These are phyloP conservation scores for Solenodon paradoxus DNA, from an alignment of 2,113 vertebrate species.

Conservation along the genomic window DNA sequence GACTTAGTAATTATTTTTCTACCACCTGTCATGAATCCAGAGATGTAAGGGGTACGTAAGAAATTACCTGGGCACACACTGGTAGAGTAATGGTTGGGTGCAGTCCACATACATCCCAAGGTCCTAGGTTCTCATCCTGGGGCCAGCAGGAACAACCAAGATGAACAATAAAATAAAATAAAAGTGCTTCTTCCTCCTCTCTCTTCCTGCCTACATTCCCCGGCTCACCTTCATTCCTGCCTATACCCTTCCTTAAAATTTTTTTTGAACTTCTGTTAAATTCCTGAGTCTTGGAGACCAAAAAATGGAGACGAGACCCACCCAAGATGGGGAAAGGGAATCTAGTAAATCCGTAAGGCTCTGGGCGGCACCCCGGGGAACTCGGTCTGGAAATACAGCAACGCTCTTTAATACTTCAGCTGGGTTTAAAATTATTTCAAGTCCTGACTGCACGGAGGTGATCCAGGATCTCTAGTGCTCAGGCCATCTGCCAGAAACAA, in stretches of 20 bases:
- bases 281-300: background rate
- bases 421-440: background rate
- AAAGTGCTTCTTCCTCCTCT: too few species aligned
- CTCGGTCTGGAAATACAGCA: background rate
- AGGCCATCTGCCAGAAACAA: conserved; percentile 25
- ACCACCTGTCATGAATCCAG: background rate
- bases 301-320: background rate
- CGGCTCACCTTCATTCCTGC: too few species aligned
- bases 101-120: too few species aligned
- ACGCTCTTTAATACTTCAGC: background rate
- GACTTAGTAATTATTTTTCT: background rate
- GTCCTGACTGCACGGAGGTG: background rate
- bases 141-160: too few species aligned
- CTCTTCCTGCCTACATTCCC: too few species aligned
- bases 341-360: background rate
- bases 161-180: too few species aligned
- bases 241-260: too few species aligned
- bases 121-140: too few species aligned
- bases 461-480: background rate
- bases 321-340: background rate
- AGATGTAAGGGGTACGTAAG: background rate
- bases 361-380: background rate
- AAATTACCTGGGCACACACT: too few species aligned
- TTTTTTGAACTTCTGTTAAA: too few species aligned
- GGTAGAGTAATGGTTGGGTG: too few species aligned